These are phyloP conservation scores for Ibycter americanus DNA, from an alignment of 2,797 vertebrate species.

Conservation along the genomic window DNA sequence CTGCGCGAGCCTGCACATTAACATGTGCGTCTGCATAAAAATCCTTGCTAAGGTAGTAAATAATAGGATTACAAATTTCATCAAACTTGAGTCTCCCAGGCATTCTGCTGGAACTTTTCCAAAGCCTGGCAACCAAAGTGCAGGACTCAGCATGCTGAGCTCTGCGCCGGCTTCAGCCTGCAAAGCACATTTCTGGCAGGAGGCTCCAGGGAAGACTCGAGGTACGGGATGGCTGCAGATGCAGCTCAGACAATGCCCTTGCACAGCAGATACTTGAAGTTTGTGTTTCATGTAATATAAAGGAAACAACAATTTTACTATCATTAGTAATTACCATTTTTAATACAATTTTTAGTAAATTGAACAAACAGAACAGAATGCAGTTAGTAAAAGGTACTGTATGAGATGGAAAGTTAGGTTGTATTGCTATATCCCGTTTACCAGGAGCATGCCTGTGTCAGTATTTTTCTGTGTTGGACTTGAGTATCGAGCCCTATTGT, in stretches of 20 bases:
- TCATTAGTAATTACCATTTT: not conserved
- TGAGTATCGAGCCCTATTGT: not conserved
- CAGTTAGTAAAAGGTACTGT: not conserved
- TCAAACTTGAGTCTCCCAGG: not conserved
- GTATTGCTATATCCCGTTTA: not conserved
- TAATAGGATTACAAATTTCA: not conserved
- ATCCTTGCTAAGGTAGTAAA: not conserved
- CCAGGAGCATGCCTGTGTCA: not conserved
- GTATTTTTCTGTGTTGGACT: not conserved
- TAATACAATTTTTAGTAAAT: not conserved
- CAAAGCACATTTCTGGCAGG: not conserved
- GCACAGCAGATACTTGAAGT: not conserved
- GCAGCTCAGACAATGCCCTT: not conserved
- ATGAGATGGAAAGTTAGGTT: not conserved
- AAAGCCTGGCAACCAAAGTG: not conserved
- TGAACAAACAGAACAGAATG: not conserved
- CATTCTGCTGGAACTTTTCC: slow-evolving; percentile 36
- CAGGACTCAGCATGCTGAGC: not conserved
- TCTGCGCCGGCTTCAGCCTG: not conserved
- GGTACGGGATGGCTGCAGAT: not conserved
- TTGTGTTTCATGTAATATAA: not conserved
- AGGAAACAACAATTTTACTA: not conserved
- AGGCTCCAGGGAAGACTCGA: not conserved
- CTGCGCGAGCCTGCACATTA: accelerated
- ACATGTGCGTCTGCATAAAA: accelerated